Base-by-base conservation (phyloP, 2,113 vertebrate species). In the Prochilodus magdalenae region DNA sequence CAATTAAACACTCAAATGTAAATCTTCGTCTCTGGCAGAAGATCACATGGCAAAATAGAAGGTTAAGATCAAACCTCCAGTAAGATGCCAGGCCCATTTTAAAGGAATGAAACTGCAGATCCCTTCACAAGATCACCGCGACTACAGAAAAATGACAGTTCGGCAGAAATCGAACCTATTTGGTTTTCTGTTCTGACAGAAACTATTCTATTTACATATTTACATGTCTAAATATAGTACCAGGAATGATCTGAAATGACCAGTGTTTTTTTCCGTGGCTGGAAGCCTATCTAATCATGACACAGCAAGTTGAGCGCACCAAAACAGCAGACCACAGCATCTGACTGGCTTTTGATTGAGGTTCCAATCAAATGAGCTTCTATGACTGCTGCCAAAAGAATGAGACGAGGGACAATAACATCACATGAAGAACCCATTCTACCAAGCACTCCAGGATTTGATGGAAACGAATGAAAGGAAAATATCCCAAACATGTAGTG, bases 1-100 rank as follows among this genome's bases (percentile, higher is more conserved):
- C 88, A 93, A 92, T 93, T 92, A 93, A 74, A 83, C 86, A 75
- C 82, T 18, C 16, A 86, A 81, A 40, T 85, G 87, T 87, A 84
- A 84, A 90, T 91, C 87, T 86, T 83, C 84, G 51, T 55, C 87
- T 86, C 87, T 88, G 89, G 89, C 80, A 66, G 1, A 1, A 88
- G 91, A 92, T 92, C 91, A 91, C 91, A 92, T 84, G 79, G 7
- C 60, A 73, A 67, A 77, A 67, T 75, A 55, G 60, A 76, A 81
- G 88, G 84, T 77, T 63, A 49, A 85, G 75, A 65, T 77, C 71
- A 59, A 77, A 82, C 62, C 12, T 65, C 76, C 79, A 83, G 88
- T 84, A 88, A 81, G 82, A 73, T 33, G 33, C 76, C 71, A 69
- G 75, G 51, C 83, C 79, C 69, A 51, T 53, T 80, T 80, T 86